Percentiles rank a stretch among this genome's conserved stretches.
phyloP scores from a whole-genome alignment of 2,797 vertebrate genomes.

The Leucoraja ocellata region DNA sequence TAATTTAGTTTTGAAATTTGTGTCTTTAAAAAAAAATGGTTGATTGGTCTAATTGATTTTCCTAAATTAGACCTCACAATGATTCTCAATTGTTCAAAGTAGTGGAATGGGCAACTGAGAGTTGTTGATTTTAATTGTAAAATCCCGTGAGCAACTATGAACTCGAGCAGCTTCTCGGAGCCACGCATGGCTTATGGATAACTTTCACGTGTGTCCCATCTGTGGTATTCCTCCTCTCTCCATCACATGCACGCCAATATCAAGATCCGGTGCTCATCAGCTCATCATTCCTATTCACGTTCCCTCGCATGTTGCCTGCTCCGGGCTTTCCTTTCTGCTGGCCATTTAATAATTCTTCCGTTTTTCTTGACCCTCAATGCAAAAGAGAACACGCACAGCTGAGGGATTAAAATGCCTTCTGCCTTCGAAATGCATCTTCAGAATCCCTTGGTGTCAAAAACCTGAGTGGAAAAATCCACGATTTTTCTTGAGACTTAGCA shows the following conservation, averaged over 20 bases:
- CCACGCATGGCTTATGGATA: not conserved
- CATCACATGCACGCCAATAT: not conserved
- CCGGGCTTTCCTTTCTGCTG: not conserved
- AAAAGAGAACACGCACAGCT: not conserved
- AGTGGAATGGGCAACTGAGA: not conserved
- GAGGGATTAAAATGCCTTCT: no score
- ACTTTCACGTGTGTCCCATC: not conserved
- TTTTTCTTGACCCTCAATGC: not conserved
- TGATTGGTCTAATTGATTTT: not conserved
- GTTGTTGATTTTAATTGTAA: not conserved
- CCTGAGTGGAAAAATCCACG: not conserved
- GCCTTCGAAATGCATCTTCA: not conserved
- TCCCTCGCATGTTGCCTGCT: not conserved
- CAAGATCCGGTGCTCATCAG: not conserved
- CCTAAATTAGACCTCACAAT: not conserved
- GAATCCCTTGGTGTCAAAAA: not conserved
- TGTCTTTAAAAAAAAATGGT: not conserved
- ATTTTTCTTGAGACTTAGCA: not conserved
- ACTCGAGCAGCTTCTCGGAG: not conserved
- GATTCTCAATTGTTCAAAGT: slow-evolving; percentile 11
- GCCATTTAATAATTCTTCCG: not conserved
- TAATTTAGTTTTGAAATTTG: not conserved
- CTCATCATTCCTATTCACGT: not conserved
- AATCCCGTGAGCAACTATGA: not conserved
- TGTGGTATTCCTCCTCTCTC: not conserved